Evolutionary conservation across 2,113 vertebrate genomes (phyloP).

Genomic region (Suricata suricatta): DNA sequence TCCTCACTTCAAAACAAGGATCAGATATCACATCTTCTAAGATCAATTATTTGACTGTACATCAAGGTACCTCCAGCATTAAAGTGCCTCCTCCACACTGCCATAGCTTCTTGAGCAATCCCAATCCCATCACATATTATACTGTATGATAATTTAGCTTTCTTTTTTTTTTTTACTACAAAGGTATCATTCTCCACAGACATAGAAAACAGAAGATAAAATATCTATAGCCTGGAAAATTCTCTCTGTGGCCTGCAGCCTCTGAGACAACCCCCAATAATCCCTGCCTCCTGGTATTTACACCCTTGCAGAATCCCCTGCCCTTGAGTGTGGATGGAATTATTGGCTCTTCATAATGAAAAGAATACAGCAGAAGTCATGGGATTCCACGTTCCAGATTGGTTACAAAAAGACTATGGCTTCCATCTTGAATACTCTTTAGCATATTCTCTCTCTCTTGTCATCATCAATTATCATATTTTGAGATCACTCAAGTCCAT

Average conservation of each 20-base stretch:
- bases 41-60: background rate
- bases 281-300: background rate
- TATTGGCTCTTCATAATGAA: background rate
- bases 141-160: background rate
- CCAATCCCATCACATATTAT: background rate
- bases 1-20: background rate
- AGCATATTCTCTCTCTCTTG: background rate
- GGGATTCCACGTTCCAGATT: background rate
- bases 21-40: background rate
- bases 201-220: background rate
- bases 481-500: background rate
- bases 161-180: background rate
- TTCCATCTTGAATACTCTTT: background rate
- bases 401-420: background rate
- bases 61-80: background rate
- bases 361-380: background rate
- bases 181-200: background rate
- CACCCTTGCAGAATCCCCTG: background rate
- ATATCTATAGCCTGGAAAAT: background rate
- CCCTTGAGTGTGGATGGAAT: background rate
- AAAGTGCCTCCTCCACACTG: background rate
- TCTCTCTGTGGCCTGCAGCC: background rate
- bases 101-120: background rate
- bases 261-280: background rate
- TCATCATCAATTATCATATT: background rate